phyloP scores from a whole-genome alignment of 1,140 invertebrate genomes.

The Halesus radiatus region DNA sequence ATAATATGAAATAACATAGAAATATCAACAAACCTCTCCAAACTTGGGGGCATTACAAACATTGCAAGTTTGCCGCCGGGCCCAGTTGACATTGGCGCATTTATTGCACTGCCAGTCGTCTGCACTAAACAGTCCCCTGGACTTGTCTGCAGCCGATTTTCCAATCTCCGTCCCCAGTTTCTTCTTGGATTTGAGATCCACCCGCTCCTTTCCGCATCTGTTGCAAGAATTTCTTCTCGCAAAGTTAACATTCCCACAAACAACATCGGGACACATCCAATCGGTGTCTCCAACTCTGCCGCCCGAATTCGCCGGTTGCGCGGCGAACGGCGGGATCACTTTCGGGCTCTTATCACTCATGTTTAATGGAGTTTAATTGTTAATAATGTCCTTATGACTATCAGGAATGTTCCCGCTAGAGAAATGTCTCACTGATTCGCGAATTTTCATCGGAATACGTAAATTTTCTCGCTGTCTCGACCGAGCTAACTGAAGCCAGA shows the following conservation, averaged over 20 bases:
- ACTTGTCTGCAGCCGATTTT: conserved; percentile 97
- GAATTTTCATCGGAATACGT: conserved; percentile 25
- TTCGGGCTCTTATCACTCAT: conserved; percentile 29
- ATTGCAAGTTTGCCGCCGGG: conserved; percentile 95
- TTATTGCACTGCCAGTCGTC: conserved; percentile 99
- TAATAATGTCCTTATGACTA: not conserved
- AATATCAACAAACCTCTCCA: conserved; percentile 80
- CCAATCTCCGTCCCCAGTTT: conserved; percentile 97
- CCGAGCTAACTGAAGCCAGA: conserved; percentile 17
- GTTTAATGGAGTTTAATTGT: not conserved
- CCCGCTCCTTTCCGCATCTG: conserved; percentile 85
- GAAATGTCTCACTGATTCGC: conserved; percentile 1
- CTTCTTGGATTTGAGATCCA: conserved; percentile 81
- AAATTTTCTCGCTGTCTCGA: not conserved
- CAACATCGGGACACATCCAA: conserved; percentile 61
- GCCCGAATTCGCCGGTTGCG: conserved; percentile 34
- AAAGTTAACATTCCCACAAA: conserved; percentile 96
- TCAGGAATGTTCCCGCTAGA: not conserved
- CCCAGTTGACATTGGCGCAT: conserved; percentile 99
- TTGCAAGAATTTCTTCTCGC: conserved; percentile 91
- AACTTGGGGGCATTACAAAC: conserved; percentile 99
- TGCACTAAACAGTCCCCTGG: conserved; percentile 96
- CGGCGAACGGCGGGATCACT: conserved; percentile 34
- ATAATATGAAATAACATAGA: too few relatives aligned
- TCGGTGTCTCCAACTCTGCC: conserved; percentile 40